phyloP scores from a whole-genome alignment of 2,113 vertebrate genomes.

The Puma concolor region DNA sequence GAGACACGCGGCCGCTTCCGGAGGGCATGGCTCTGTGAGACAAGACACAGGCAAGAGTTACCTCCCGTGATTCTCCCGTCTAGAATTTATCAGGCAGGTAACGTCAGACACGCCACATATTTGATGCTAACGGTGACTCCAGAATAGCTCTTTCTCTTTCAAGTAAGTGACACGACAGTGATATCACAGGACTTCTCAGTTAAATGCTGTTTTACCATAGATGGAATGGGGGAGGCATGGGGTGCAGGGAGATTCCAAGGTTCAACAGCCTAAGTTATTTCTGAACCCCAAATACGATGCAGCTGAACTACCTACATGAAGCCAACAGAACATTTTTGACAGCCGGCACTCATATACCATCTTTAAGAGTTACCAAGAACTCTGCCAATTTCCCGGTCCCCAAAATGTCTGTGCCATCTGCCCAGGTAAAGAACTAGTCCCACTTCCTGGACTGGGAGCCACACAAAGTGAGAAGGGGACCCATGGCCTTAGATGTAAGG shows the following conservation, averaged over 20 bases:
- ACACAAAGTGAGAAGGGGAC: not conserved
- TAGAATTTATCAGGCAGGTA: fast-evolving
- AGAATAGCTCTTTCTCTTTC: fast-evolving
- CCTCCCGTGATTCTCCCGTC: fast-evolving
- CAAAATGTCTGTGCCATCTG: not conserved
- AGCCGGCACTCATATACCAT: fast-evolving
- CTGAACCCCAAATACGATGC: not conserved
- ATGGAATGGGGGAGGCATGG: fast-evolving
- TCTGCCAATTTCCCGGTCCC: not conserved
- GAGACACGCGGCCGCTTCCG: conserved; percentile 90
- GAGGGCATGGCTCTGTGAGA: conserved; percentile 87
- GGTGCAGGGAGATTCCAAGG: fast-evolving
- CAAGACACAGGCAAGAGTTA: fast-evolving
- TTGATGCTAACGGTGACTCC: no score
- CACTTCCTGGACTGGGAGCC: not conserved
- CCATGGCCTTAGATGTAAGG: fast-evolving
- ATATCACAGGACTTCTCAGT: fast-evolving
- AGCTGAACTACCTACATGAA: not conserved
- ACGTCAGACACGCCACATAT: fast-evolving
- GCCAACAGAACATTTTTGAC: not conserved
- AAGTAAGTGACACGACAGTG: fast-evolving
- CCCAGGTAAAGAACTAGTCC: fast-evolving
- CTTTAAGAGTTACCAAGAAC: not conserved
- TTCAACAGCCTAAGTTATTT: fast-evolving
- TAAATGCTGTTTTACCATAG: not conserved